Evolutionary conservation across 2,797 vertebrate genomes (phyloP).

Genomic region (Ispidina picta): DNA sequence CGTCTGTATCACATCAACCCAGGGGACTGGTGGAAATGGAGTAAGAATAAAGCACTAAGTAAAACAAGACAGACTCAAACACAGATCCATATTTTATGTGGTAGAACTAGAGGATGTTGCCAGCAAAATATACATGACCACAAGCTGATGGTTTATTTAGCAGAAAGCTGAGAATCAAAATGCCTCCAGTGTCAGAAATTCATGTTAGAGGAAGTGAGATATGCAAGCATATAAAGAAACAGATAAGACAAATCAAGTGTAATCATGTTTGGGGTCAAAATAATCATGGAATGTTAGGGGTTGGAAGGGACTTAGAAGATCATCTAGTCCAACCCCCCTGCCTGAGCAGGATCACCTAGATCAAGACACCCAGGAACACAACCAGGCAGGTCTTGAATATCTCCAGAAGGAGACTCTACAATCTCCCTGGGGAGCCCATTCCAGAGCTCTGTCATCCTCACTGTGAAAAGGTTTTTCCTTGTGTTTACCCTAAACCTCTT

Average conservation of each 20-base stretch:
- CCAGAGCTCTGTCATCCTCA: too few species aligned
- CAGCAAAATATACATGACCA: neutral
- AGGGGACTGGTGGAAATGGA: neutral
- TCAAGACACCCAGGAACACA: too few species aligned
- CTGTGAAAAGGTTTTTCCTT: too few species aligned
- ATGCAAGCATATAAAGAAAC: neutral
- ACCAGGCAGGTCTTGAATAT: too few species aligned
- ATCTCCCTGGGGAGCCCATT: too few species aligned
- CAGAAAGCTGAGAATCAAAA: neutral
- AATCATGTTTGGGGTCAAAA: neutral
- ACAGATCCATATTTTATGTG: neutral
- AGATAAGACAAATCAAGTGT: neutral
- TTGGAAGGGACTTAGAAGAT: too few species aligned
- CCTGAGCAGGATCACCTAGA: too few species aligned
- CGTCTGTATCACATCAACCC: neutral
- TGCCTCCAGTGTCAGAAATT: neutral
- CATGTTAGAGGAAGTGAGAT: neutral
- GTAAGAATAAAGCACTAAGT: neutral
- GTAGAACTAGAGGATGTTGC: neutral
- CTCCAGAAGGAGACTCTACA: too few species aligned
- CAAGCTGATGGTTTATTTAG: neutral
- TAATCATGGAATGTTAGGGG: too few species aligned
- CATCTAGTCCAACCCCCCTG: too few species aligned
- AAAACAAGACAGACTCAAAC: neutral
- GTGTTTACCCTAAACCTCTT: too few species aligned